Base-by-base conservation (phyloP, 2,888 invertebrate species). In the Lasioglossum vierecki region DNA sequence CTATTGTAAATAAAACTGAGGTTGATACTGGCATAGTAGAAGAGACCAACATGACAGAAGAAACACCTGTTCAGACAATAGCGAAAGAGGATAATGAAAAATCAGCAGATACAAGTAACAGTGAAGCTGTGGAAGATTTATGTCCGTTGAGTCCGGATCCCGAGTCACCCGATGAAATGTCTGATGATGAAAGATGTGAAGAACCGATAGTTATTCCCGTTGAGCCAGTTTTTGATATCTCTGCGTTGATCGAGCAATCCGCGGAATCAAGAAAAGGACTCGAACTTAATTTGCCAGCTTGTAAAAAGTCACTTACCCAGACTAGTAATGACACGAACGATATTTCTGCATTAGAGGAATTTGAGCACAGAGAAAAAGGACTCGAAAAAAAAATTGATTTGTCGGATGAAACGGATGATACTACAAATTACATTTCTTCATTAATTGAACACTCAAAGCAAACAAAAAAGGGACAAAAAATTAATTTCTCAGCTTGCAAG, bases 311-410 rank as follows among this genome's bases (percentile, higher is more conserved):
- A 18, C 3, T 30, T 76, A 9, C 1, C 1, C 44, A 44, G 44
- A 30, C 0, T 22, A 1, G 1, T 1, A 44, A 57, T 46, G 11
- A 0, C 35, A 73, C 15, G 41, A 41, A 11, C 41, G 30, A 66
- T 53, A 53, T 53, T 1, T 53, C 9, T 22, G 53, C 53, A 53
- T 53, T 49, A 18, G 35, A 41, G 6, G 8, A 72, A 3, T 41
- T 8, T 8, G 13, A 53, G 8, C 1, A 44, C 13, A 39, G 46
- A 13, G 60, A 41, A 11, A 30, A 70, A 2, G n/a, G 26, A 26
- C n/a, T 15, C 15, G 44, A 44, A n/a, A n/a, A n/a, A n/a, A n/a
- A n/a, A 73, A 82, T 15, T 15, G 71, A 75, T 46, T 63, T 18
- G 18, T 0, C 49, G 30, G 30, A 30, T 30, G 30, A 30, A 30